These are phyloP conservation scores for Eudasyphora cyanicolor DNA, from an alignment of 2,888 invertebrate genomes.

Conservation along the genomic window DNA sequence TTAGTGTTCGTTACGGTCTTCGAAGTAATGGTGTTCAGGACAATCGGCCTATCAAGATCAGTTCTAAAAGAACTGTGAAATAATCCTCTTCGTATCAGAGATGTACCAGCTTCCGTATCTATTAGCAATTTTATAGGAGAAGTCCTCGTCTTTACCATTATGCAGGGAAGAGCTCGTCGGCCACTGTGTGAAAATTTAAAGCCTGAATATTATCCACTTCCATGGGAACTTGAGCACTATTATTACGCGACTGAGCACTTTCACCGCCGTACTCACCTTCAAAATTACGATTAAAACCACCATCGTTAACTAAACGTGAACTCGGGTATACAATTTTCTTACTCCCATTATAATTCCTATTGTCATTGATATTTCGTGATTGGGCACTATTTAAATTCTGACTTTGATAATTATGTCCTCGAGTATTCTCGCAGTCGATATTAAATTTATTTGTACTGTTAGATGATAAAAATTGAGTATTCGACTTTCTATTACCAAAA, in stretches of 20 bases:
- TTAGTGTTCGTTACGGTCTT: background rate
- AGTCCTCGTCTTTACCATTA: constrained; percentile 39
- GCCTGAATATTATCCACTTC: constrained; percentile 31
- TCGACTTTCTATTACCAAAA: background rate
- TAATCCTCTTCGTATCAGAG: constrained; percentile 31
- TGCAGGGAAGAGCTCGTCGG: constrained; percentile 40
- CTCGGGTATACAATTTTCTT: background rate
- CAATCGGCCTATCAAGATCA: constrained; percentile 21
- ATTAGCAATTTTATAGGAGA: constrained; percentile 36
- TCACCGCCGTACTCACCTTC: background rate
- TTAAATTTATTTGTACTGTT: background rate
- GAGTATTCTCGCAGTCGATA: background rate
- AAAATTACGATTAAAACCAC: background rate
- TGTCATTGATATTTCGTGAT: too few relatives aligned
- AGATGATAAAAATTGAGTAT: background rate
- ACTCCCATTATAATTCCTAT: background rate
- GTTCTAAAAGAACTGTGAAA: too few relatives aligned
- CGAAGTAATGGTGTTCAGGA: constrained; percentile 37
- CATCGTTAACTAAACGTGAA: background rate
- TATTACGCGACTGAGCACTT: background rate
- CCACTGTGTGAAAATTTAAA: constrained; percentile 33
- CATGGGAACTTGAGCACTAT: background rate
- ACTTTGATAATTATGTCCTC: background rate
- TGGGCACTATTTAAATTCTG: too few relatives aligned
- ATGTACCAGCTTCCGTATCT: constrained; percentile 37